Evolutionary conservation across 2,797 vertebrate species (phyloP).

Genomic region (Silurus lanzhouensis): DNA sequence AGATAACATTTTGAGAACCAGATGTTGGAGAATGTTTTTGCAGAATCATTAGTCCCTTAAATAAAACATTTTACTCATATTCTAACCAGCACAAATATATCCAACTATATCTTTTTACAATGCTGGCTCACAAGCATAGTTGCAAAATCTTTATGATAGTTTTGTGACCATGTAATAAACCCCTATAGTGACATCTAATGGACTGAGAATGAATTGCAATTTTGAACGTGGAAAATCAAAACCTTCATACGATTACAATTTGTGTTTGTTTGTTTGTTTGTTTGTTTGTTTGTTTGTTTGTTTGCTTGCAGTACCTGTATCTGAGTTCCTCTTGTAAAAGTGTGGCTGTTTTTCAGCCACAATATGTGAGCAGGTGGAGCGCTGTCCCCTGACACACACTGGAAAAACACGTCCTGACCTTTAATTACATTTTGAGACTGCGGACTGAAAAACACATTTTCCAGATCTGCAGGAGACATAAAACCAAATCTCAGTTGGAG

Average conservation of each 20-base stretch:
- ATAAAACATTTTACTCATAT: background rate
- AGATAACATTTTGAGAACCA: background rate
- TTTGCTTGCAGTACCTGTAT: slow-evolving; percentile 68
- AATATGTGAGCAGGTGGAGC: slow-evolving; percentile 69
- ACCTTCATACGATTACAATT: background rate
- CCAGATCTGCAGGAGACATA: slow-evolving; percentile 68
- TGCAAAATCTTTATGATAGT: background rate
- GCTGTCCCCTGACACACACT: slow-evolving; percentile 80
- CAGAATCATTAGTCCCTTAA: too few relatives aligned
- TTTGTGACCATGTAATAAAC: background rate
- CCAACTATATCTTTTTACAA: too few relatives aligned
- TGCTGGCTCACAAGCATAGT: too few relatives aligned
- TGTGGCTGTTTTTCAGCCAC: slow-evolving; percentile 73
- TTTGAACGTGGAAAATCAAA: background rate
- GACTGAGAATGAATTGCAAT: background rate
- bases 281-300: background rate
- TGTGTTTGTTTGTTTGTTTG: background rate
- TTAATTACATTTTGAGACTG: slow-evolving; percentile 67
- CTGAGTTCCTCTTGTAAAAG: slow-evolving; percentile 66
- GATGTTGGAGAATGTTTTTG: background rate
- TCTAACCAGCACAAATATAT: background rate
- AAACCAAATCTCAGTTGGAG: background rate
- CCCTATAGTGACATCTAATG: slow-evolving; percentile 11
- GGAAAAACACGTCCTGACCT: slow-evolving; percentile 71
- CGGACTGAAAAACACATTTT: slow-evolving; percentile 76